Conservation (phyloP, 2,888 invertebrate genomes). For the Netelia virgata region DNA sequence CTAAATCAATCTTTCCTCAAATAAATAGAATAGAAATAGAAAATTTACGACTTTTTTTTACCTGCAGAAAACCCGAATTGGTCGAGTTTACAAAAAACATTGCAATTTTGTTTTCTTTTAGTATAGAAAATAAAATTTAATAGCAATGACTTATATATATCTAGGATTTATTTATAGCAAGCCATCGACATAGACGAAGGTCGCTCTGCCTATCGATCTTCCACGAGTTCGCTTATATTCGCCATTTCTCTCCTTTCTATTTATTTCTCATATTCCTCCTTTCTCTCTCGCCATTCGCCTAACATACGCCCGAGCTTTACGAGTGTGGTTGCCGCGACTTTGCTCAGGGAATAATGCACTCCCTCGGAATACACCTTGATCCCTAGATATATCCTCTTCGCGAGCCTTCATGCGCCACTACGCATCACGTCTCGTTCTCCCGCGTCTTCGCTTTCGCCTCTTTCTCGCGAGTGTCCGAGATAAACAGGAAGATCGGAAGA, state of each 20-base stretch:
- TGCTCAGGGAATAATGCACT: constrained; percentile 80
- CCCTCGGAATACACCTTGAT: constrained; percentile 77
- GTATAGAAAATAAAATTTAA: background rate
- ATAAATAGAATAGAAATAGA: too few species aligned
- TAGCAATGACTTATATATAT: background rate
- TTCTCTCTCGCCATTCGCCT: constrained; percentile 15
- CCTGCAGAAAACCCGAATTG: too few species aligned
- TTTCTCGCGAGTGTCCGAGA: constrained; percentile 34
- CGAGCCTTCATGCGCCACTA: background rate
- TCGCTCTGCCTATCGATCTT: constrained; percentile 73
- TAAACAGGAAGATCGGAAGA: constrained; percentile 34
- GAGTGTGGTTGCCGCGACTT: constrained; percentile 21
- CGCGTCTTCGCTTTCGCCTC: background rate
- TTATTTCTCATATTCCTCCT: background rate
- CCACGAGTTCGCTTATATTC: constrained; percentile 15
- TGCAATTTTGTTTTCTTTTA: too few species aligned
- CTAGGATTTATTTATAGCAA: background rate
- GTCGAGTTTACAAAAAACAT: too few species aligned
- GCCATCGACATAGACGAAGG: constrained; percentile 67
- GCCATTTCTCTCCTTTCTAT: constrained; percentile 38
- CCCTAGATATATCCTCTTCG: constrained; percentile 62
- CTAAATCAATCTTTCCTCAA: too few species aligned
- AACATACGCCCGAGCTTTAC: constrained; percentile 48
- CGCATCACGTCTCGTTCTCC: background rate
- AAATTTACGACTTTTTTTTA: too few species aligned